phyloP scores from a whole-genome alignment of 2,797 vertebrate genomes.

The Sebastes hubbsi region DNA sequence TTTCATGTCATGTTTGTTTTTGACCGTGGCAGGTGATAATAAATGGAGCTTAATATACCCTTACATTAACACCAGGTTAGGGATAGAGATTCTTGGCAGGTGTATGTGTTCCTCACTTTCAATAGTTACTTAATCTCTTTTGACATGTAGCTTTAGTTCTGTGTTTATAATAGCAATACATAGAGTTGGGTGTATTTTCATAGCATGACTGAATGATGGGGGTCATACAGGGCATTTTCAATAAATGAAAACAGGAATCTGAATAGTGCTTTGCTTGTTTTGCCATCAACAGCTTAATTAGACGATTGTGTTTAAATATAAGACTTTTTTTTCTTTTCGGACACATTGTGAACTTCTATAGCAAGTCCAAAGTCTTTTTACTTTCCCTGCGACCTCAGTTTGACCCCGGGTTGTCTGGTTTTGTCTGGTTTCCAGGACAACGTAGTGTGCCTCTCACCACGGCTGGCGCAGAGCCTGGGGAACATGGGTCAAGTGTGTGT shows the following conservation, averaged over 20 bases:
- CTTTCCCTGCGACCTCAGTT: neutral
- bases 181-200: neutral
- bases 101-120: neutral
- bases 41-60: neutral
- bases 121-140: neutral
- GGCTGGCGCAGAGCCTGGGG: slow-evolving; percentile 93
- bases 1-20: neutral
- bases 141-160: neutral
- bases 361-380: neutral
- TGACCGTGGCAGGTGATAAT: neutral
- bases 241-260: neutral
- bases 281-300: neutral
- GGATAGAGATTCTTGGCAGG: neutral
- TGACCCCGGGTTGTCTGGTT: slow-evolving; percentile 19
- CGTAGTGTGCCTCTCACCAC: slow-evolving; percentile 93
- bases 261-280: neutral
- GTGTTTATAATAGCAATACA: neutral
- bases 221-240: neutral
- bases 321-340: neutral
- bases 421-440: slow-evolving; percentile 87
- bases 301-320: neutral
- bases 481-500: slow-evolving; percentile 98
- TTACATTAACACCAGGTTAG: neutral
- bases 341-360: neutral
- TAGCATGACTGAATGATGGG: neutral